Conservation (phyloP, 2,888 invertebrate genomes). For the Sesia bembeciformis region DNA sequence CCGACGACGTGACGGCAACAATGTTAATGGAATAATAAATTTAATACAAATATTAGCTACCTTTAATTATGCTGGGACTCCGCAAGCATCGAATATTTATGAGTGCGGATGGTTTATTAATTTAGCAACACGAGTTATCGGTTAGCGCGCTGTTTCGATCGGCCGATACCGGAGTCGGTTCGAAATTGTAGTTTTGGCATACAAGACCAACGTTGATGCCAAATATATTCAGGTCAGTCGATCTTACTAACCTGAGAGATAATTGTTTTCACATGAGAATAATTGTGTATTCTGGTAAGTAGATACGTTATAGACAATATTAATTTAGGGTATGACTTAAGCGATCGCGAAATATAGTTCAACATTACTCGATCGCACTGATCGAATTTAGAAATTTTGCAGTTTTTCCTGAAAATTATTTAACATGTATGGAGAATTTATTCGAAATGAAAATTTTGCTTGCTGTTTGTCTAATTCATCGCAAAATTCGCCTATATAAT, state of each 20-base stretch:
- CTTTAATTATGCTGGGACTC: slow-evolving; percentile 5
- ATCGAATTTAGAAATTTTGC: too few relatives aligned
- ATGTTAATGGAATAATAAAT: slow-evolving; percentile 22
- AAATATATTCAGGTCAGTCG: not conserved
- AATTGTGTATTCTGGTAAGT: not conserved
- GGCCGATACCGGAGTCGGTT: not conserved
- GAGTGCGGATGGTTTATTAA: not conserved
- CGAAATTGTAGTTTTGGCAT: not conserved
- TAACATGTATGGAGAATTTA: too few relatives aligned
- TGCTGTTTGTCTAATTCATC: too few relatives aligned
- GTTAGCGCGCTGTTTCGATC: not conserved
- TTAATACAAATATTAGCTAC: slow-evolving; percentile 15
- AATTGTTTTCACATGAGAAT: not conserved
- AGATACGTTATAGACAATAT: too few relatives aligned
- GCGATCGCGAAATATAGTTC: too few relatives aligned
- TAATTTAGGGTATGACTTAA: too few relatives aligned
- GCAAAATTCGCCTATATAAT: too few relatives aligned
- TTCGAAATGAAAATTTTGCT: too few relatives aligned
- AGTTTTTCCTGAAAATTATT: too few relatives aligned
- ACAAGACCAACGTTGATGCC: not conserved
- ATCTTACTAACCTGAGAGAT: not conserved
- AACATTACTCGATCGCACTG: too few relatives aligned
- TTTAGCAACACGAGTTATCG: not conserved
- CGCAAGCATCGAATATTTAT: slow-evolving; percentile 3
- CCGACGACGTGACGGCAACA: slow-evolving; percentile 5